These are phyloP conservation scores for Drosophila neonasuta DNA, from an alignment of 2,888 invertebrate genomes.

Conservation along the genomic window DNA sequence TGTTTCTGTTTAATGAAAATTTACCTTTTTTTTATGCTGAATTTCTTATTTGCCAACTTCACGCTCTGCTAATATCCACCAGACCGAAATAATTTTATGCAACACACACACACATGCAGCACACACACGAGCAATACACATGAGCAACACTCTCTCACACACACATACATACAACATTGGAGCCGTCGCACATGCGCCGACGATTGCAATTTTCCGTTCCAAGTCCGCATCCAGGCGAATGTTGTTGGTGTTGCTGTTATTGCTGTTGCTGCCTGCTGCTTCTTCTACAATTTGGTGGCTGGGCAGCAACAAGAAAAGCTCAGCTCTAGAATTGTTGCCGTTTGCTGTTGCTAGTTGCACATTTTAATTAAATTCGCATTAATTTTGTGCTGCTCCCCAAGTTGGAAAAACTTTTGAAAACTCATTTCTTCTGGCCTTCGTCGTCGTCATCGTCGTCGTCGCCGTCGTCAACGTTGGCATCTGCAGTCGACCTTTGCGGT, in stretches of 20 bases:
- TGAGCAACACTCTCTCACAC: slow-evolving; percentile 40
- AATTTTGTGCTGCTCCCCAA: slow-evolving; percentile 65
- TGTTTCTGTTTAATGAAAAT: slow-evolving; percentile 71
- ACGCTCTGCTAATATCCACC: slow-evolving; percentile 82
- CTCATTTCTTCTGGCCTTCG: slow-evolving; percentile 70
- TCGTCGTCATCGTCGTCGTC: slow-evolving; percentile 41
- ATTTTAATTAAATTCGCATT: slow-evolving; percentile 78
- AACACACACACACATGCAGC: slow-evolving; percentile 69
- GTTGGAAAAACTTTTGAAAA: slow-evolving; percentile 74
- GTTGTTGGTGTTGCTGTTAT: slow-evolving; percentile 26
- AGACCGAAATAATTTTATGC: slow-evolving; percentile 83
- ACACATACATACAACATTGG: slow-evolving; percentile 17
- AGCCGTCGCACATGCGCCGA: slow-evolving; percentile 68
- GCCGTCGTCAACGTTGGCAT: slow-evolving; percentile 45
- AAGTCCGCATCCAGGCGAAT: slow-evolving; percentile 55
- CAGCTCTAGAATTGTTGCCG: slow-evolving; percentile 63
- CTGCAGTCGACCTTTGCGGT: slow-evolving; percentile 77
- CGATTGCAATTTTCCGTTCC: slow-evolving; percentile 60
- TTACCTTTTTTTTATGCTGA: slow-evolving; percentile 67
- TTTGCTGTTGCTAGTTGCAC: slow-evolving; percentile 71
- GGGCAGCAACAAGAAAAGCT: slow-evolving; percentile 68
- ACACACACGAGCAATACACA: slow-evolving; percentile 46
- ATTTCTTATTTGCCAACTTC: slow-evolving; percentile 82
- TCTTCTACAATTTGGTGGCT: slow-evolving; percentile 62
- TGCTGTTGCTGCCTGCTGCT: slow-evolving; percentile 21